Evolutionary conservation across 2,888 invertebrate species (phyloP).

Genomic region (Dugesia japonica): DNA sequence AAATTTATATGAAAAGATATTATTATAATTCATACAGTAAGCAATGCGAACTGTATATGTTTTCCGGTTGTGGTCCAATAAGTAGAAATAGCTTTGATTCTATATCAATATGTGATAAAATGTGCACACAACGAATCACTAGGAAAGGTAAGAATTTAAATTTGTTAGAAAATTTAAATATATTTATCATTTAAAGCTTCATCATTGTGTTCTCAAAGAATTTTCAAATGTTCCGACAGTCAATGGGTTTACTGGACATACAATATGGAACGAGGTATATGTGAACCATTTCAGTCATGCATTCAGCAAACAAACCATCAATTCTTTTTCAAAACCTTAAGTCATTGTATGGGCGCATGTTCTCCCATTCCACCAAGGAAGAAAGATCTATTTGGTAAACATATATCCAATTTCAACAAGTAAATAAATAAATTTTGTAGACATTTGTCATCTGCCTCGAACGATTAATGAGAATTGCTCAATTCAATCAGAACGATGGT

Average conservation of each 20-base stretch:
- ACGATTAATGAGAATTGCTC: not conserved
- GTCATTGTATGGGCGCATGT: not conserved
- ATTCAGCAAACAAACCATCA: not conserved
- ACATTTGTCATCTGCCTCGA: not conserved
- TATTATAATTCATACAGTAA: not conserved
- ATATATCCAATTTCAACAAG: not conserved
- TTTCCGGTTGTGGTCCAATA: not conserved
- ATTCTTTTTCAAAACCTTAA: not conserved
- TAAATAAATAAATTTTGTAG: not conserved
- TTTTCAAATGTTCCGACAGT: not conserved
- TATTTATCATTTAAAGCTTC: too few relatives aligned
- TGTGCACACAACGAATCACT: not conserved
- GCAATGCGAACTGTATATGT: not conserved
- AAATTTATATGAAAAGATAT: not conserved
- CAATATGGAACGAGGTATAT: not conserved
- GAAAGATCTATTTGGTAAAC: constrained; percentile 10
- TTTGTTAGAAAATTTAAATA: too few relatives aligned
- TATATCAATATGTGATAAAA: not conserved
- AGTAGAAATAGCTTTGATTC: constrained; percentile 14
- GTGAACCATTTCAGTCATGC: not conserved
- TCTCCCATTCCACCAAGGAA: not conserved
- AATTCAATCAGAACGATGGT: not conserved
- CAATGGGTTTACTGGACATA: not conserved
- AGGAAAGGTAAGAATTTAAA: too few relatives aligned
- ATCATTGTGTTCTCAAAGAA: not conserved